Evolutionary conservation across 2,888 invertebrate species (phyloP).

Genomic region (Girardia tigrina): DNA sequence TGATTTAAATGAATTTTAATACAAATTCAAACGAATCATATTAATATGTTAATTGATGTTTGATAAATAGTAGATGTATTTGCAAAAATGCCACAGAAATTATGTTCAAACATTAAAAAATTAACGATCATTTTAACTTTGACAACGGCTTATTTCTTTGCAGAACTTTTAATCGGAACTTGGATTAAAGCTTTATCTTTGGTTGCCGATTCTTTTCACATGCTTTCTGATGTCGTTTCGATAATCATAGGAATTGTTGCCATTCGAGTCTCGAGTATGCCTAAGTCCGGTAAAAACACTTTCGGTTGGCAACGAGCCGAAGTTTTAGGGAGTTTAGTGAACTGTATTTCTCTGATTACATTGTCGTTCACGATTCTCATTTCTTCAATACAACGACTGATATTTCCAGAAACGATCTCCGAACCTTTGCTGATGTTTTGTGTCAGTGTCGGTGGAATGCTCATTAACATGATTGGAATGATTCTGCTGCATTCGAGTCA

Average conservation of each 20-base stretch:
- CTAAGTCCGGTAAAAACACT: conserved; percentile 33
- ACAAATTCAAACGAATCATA: no score
- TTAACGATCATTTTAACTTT: conserved; percentile 68
- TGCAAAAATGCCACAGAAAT: neutral
- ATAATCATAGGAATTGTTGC: conserved; percentile 82
- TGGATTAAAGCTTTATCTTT: conserved; percentile 89
- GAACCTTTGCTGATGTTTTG: conserved; percentile 29
- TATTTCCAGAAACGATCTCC: conserved; percentile 36
- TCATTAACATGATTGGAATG: conserved; percentile 36
- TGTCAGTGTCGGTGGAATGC: conserved; percentile 33
- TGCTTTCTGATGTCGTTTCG: conserved; percentile 92
- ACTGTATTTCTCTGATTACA: conserved; percentile 38
- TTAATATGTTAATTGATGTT: no score
- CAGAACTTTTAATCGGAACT: conserved; percentile 89
- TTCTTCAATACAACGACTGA: conserved; percentile 38
- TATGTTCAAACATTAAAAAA: conserved; percentile 45
- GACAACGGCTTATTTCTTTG: conserved; percentile 78
- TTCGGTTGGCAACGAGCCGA: conserved; percentile 38
- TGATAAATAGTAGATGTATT: no score
- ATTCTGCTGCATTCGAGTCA: conserved; percentile 37
- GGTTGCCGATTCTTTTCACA: conserved; percentile 92
- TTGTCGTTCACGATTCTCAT: conserved; percentile 38
- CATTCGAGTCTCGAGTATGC: conserved; percentile 52
- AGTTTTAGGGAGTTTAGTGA: conserved; percentile 38
- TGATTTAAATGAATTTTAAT: no score